Evolutionary conservation across 2,888 invertebrate species (phyloP), one percentile per base, ranked within the genome.

Genomic region (Creontiades dilutus): DNA sequence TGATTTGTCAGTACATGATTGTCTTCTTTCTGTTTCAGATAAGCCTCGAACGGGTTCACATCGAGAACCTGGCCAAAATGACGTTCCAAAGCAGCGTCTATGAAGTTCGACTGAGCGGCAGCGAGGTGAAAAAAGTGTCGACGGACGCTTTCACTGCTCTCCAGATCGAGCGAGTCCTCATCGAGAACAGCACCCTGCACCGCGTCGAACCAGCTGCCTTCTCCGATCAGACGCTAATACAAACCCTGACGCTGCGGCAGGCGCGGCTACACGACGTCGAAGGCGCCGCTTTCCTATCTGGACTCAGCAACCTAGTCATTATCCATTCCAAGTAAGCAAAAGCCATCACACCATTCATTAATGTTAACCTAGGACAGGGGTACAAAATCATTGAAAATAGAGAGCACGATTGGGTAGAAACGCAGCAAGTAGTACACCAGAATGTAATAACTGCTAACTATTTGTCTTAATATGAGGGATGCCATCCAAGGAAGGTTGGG

Each of bases 91-190:
- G 96, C 1, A 95, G 95, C 0, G 94, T 95, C 12, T 95, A 95
- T 23, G 91, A 91, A 61, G 90, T 92, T 14, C 91, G 89, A n/a
- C 91, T 93, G 78, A 68, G 86, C n/a, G 93, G 94, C 92, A 94
- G 94, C 81, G 93, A 94, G 91, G 95, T 96, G 16, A 94, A 94
- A 57, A 93, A 94, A 13, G 94, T 96, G 78, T 94, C 94, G 27
- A 93, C 94, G 57, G 95, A 95, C 84, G 96, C 96, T 0, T 96
- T 97, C 92, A 94, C 95, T 86, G 95, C 96, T 0, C 95, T 95
- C 92, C 95, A 95, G 75, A 95, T 96, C 92, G 94, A 95, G 91
- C 94, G 94, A 84, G 94, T 97, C 12, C 93, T 94, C 91, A 94
- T 96, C 23, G 94, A 94, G 90, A 95, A 96, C 93, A 95, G 95